Base-by-base conservation (phyloP, 2,113 vertebrate genomes). In the Chionomys nivalis region DNA sequence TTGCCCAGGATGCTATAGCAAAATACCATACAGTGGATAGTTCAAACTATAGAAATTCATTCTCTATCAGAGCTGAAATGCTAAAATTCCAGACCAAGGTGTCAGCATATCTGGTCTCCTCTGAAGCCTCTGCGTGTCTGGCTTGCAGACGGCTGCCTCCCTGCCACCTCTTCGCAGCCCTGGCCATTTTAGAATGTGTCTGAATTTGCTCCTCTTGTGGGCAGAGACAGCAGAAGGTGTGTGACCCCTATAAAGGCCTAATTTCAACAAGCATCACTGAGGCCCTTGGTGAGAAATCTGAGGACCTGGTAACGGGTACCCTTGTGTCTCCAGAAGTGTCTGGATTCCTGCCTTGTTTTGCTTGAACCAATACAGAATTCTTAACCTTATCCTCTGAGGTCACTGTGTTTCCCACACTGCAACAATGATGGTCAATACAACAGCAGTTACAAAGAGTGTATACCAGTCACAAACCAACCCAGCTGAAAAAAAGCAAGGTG, bases 341-440 rank as follows among this genome's bases (percentile, higher is more conserved):
- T 61, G 93, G 3, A 95, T 96, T 97, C 63, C 68, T 76, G 36
- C 78, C 96, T 96, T 81, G 0, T 0, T 77, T 24, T 72, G 2
- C 88, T 73, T 89, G 24, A 86, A 93, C 97, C 91, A 14, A 16
- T 87, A 36, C 3, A 39, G 94, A 98, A 90, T 4, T 33, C 94
- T 95, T 96, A 17, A 89, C 97, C 97, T 93, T 79, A 42, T 81
- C 95, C 66, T 31, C 88, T 39, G 87, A 93, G 90, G 31, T 21
- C 89, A 91, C 90, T 97, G 94, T 93, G 77, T n/a, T 96, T 90
- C 77, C 89, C 10, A 2, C 16, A 94, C 44, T 0, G 0, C 31
- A 81, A 68, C 73, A 86, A 83, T 95, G 87, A 91, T 87, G 94
- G 90, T 31, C 77, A 97, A 96, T 4, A n/a, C 78, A 90, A 4